phyloP scores from a whole-genome alignment of 2,888 invertebrate genomes.

The Protonemura montana region DNA sequence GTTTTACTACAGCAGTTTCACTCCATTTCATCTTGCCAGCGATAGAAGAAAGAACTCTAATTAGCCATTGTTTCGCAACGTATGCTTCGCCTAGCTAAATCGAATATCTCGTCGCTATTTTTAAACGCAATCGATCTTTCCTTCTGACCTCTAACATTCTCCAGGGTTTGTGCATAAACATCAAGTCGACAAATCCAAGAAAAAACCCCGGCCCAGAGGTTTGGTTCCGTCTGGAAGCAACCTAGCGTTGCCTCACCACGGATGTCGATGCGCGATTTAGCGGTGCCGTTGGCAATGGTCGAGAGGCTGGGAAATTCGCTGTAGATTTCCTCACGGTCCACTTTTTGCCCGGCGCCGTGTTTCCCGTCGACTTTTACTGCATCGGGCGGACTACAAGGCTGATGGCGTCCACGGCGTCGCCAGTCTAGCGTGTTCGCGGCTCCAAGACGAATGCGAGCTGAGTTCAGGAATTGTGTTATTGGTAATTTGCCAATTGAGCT shows the following conservation, averaged over 20 bases:
- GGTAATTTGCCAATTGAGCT: conserved; percentile 12
- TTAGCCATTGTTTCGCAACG: neutral
- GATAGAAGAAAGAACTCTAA: neutral
- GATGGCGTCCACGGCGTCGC: neutral
- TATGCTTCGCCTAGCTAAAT: neutral
- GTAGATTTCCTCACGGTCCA: neutral
- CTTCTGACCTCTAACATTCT: neutral
- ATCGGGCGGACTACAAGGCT: neutral
- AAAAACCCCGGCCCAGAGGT: too few species aligned
- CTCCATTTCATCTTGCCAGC: conserved; percentile 12
- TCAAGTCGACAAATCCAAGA: neutral
- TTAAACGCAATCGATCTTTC: neutral
- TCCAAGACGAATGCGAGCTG: neutral
- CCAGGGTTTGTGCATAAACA: neutral
- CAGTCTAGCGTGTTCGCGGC: neutral
- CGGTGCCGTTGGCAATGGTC: neutral
- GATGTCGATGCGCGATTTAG: neutral
- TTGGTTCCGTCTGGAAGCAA: too few species aligned
- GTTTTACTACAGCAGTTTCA: neutral
- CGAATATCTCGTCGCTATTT: neutral
- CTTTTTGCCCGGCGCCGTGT: neutral
- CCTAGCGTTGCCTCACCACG: neutral
- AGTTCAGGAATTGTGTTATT: neutral
- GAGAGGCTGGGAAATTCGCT: neutral
- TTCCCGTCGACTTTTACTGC: neutral